Evolutionary conservation across 1,140 invertebrate genomes (phyloP), one percentile per base, ranked within the genome.

Genomic region (Cepaea nemoralis): DNA sequence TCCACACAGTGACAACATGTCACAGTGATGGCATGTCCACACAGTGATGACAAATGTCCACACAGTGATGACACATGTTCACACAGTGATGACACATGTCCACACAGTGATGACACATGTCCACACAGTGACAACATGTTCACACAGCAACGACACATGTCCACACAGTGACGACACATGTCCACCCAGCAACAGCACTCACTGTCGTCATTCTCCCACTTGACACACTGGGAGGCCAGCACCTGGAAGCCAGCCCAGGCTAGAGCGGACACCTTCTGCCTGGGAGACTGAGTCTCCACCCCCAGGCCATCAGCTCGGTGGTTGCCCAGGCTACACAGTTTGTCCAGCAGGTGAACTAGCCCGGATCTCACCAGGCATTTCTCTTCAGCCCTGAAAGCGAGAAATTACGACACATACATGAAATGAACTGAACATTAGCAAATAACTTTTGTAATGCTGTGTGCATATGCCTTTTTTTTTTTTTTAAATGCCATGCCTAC

Each of bases 241-340:
- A 91, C 90, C 83, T 91, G 90, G 83, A 92, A 92, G 2, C 91
- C 91, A 24, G 89, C 90, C 91, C 91, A 92, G 0, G 91, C 91
- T 86, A 91, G 87, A 14, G 89, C 85, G 0, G 91, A 89, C 24
- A 92, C 89, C 73, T 86, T 87, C 83, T 91, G 90, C 69, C 87
- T 82, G 1, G 86, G 86, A 22, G 86, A 86, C 81, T 90, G 89
- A 31, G 78, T 85, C 39, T 90, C 87, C n/a, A 83, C 81, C 24
- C 42, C 79, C 35, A 83, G 74, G 19, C 75, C 82, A 40, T 88
- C 88, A 10, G 85, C 73, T 31, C 86, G 81, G 69, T 88, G 84
- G 75, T 85, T 89, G 39, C 87, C 90, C 75, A 91, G 82, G 81
- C 90, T 90, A 83, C 91, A 92, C 63, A 92, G 80, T 40, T 88